Base-by-base conservation (phyloP, 2,888 invertebrate genomes). In the Hermodice carunculata region DNA sequence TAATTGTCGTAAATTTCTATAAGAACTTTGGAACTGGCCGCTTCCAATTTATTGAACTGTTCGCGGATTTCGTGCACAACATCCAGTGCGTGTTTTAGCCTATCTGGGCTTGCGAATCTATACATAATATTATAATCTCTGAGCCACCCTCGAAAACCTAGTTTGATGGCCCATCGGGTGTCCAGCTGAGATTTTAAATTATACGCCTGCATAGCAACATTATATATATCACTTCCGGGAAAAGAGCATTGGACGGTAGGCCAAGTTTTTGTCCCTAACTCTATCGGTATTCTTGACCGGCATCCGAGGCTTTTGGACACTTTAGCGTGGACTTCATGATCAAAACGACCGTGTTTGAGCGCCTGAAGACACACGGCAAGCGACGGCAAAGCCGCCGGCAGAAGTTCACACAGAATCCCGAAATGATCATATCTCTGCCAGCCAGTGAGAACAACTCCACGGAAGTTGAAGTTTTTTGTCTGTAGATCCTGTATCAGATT, bases 161-260 rank as follows among this genome's bases (percentile, higher is more conserved):
- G n/a, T n/a, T n/a, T n/a, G n/a, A n/a, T n/a, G n/a, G n/a, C n/a
- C n/a, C n/a, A n/a, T n/a, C n/a, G n/a, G n/a, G n/a, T n/a, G n/a
- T n/a, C n/a, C n/a, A n/a, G n/a, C n/a, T n/a, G n/a, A n/a, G n/a
- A n/a, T n/a, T n/a, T n/a, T n/a, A n/a, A n/a, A n/a, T n/a, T n/a
- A n/a, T n/a, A n/a, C n/a, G n/a, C n/a, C n/a, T n/a, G n/a, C n/a
- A n/a, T n/a, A n/a, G n/a, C n/a, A n/a, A n/a, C 53, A 14, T 61
- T 85, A 68, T 89, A 89, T 26, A 89, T 80, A 34, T 84, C 79
- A n/a, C 86, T 85, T 0, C 89, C 89, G 2, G 88, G 87, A 69
- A 87, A 89, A 19, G 81, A 81, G 74, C 89, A 89, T 22, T 64
- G 44, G 34, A 76, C 74, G 34, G 37, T n/a, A 40, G 26, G 14